Evolutionary conservation across 2,888 invertebrate species (phyloP).

Genomic region (Craniophora ligustri): DNA sequence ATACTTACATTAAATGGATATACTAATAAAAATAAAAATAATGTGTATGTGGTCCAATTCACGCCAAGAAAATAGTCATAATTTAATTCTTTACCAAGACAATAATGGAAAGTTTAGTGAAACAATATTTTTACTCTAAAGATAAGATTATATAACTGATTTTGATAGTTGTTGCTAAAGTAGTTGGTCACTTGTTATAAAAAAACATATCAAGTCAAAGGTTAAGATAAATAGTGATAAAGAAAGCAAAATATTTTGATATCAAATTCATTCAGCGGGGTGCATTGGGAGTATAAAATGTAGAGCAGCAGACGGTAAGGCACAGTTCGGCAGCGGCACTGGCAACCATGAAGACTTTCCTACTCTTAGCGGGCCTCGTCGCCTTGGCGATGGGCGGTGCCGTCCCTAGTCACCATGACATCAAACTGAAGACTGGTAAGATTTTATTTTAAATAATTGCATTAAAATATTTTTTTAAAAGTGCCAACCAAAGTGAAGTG

Average conservation of each 20-base stretch:
- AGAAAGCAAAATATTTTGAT: slow-evolving; percentile 10
- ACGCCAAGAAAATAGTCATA: too few species aligned
- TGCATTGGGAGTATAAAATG: slow-evolving; percentile 34
- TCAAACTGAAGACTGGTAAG: slow-evolving; percentile 50
- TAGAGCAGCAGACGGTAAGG: background rate
- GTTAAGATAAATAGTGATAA: slow-evolving; percentile 23
- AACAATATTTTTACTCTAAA: background rate
- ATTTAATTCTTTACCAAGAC: too few species aligned
- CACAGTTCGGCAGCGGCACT: slow-evolving; percentile 60
- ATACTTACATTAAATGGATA: too few species aligned
- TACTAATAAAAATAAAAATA: too few species aligned
- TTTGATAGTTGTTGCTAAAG: slow-evolving; percentile 3
- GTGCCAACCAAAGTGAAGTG: too few species aligned
- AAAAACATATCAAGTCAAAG: slow-evolving; percentile 19
- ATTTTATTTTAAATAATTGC: background rate
- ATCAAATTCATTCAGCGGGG: background rate
- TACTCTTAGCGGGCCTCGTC: slow-evolving; percentile 67
- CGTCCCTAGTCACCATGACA: slow-evolving; percentile 46
- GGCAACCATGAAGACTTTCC: slow-evolving; percentile 72
- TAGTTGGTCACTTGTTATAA: background rate
- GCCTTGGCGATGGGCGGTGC: slow-evolving; percentile 64
- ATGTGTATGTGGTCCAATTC: too few species aligned
- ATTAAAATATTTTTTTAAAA: background rate
- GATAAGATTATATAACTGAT: slow-evolving; percentile 20
- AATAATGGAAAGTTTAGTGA: too few species aligned